Base-by-base conservation (phyloP, 64 coral and sea anemone species). In the Pocillopora damicornis region DNA sequence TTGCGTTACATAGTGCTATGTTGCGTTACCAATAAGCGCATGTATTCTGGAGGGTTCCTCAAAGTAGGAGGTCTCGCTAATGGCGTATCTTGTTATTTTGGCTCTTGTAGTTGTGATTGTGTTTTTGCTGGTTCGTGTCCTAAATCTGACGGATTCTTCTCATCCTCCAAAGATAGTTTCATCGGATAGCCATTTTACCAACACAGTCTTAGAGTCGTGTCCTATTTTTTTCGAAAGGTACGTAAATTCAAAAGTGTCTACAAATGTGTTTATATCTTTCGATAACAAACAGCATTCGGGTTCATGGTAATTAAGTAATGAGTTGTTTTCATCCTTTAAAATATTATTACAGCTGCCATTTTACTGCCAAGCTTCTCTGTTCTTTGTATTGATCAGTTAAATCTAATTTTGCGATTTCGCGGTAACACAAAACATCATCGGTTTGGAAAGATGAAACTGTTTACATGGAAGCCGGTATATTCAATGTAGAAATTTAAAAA, bases 171-270 rank as follows among this genome's bases (percentile, higher is more conserved):
- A 96, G 26, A 87, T 88, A 75, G 84, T 93, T 69, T 67, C 92
- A 45, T 90, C 94, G 3, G 75, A 74, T 8, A 90, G 75, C 3
- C 20, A 80, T 4, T 96, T 96, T 76, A 88, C 87, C 14, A 75
- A 88, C 37, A 63, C 81, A 74, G 78, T 96, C 34, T 74, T 92
- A 37, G 58, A 73, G 23, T 96, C 94, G 16, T 96, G 94, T 73
- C 91, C 94, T 59, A 92, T 96, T 57, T 68, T 96, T 1, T 74
- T 77, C 11, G 91, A 96, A 85, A 83, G 84, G 94, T 96, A 84
- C 35, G 91, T 88, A 8, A 30, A 51, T 51, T 51, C 42, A 7
- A 51, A 45, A 7, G 42, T 51, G 0, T 67, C 17, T n/a, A 8
- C 64, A 67, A 67, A n/a, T 51, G 42, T 51, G 42, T 51, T 51